phyloP scores from a whole-genome alignment of 2,113 vertebrate species.

The Semicossyphus pulcher region DNA sequence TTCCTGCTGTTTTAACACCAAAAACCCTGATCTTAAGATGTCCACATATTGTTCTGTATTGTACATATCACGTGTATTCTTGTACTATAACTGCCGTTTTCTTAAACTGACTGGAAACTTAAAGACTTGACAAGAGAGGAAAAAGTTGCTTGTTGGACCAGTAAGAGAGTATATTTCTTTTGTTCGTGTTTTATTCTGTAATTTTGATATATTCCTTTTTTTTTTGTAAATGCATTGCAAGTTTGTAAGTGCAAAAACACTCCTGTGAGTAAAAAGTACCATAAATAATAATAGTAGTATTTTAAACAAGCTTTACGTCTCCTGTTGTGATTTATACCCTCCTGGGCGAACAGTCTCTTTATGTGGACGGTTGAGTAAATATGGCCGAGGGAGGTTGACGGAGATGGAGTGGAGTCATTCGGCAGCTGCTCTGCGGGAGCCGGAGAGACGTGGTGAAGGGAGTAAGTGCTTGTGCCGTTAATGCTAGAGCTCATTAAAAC shows the following conservation, averaged over 20 bases:
- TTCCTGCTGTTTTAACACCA: conserved; percentile 12
- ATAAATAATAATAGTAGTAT: conserved; percentile 80
- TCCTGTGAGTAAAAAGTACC: conserved; percentile 59
- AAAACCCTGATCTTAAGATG: background rate
- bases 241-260: conserved; percentile 53
- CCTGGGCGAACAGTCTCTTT: background rate
- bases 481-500: background rate
- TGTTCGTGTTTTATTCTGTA: conserved; percentile 36
- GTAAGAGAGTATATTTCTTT: conserved; percentile 28
- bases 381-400: conserved; percentile 13
- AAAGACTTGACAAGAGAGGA: conserved; percentile 9
- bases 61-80: conserved; percentile 26
- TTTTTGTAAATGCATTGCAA: conserved; percentile 26
- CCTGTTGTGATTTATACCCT: conserved; percentile 58
- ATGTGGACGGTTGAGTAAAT: conserved; percentile 35
- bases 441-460: background rate
- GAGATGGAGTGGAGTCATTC: conserved; percentile 19
- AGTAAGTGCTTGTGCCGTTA: background rate
- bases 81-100: conserved; percentile 24
- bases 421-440: conserved; percentile 4
- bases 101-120: conserved; percentile 29
- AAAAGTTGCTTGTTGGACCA: conserved; percentile 21
- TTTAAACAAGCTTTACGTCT: conserved; percentile 60
- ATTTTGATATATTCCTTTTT: conserved; percentile 27
- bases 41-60: conserved; percentile 10